These are phyloP conservation scores for Acanthurus tractus DNA, from an alignment of 2,797 vertebrate genomes.

Conservation along the genomic window DNA sequence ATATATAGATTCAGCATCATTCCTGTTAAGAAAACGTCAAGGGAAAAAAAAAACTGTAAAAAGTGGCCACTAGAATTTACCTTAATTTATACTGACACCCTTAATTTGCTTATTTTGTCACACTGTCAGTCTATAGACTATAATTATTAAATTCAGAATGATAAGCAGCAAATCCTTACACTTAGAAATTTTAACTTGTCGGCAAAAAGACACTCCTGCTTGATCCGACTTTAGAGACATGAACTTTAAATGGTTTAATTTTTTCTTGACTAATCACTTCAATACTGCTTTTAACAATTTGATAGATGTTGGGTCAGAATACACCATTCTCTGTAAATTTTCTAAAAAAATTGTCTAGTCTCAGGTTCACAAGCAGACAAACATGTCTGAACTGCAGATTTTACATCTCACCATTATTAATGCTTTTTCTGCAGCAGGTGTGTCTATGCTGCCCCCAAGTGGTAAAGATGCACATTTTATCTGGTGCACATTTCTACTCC, in stretches of 20 bases:
- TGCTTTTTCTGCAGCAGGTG: slow-evolving; percentile 2
- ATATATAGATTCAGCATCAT: too few species aligned
- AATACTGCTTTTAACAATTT: neutral
- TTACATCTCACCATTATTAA: neutral
- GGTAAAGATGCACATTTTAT: slow-evolving; percentile 16
- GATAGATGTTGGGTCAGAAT: too few species aligned
- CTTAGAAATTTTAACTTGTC: neutral
- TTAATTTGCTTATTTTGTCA: neutral
- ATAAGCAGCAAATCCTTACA: neutral
- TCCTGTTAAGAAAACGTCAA: too few species aligned
- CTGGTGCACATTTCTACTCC: too few species aligned
- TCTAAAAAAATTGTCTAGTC: neutral
- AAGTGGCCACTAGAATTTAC: neutral
- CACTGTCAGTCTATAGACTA: neutral
- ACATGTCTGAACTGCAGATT: slow-evolving; percentile 14
- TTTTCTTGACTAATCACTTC: neutral
- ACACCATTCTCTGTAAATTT: too few species aligned
- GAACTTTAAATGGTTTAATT: neutral
- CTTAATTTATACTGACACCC: neutral
- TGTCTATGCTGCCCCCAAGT: slow-evolving; percentile 60
- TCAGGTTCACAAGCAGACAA: neutral
- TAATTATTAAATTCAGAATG: neutral
- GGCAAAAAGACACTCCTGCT: too few species aligned
- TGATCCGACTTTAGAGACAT: neutral
- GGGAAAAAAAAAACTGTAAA: neutral